Base-by-base conservation (phyloP, 2,113 vertebrate genomes). In the Serinus canaria region DNA sequence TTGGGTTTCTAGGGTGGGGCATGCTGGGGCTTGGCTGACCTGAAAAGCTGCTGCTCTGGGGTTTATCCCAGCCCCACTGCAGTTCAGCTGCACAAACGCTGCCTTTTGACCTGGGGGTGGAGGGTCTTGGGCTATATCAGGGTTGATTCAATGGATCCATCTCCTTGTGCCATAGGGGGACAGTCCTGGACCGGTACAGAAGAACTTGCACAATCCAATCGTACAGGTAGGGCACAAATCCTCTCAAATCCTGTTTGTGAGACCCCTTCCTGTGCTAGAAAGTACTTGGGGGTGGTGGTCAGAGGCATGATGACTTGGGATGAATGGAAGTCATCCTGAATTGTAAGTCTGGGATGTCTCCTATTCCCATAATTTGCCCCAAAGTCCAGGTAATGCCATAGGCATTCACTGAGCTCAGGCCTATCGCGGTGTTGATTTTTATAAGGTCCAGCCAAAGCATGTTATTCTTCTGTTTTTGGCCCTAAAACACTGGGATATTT, bases 151-250 rank as follows among this genome's bases (percentile, higher is more conserved):
- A 56, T 53, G 91, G n/a, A 55, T 88, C 41, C 20, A 0, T 96
- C 86, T 96, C n/a, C 60, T 97, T 91, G 85, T 96, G 68, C 89
- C 10, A 0, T 41, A 98, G 98, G 98, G 98, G 77, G 98, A 98
- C 95, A 98, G 98, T 97, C 98, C 98, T 72, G 98, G 98, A 95
- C 98, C 98, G 4, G 98, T 98, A 96, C 98, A 98, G 98, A 98
- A 98, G 98, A 98, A 97, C 97, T 97, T 98, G 95, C 98, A 98
- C 98, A 98, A 98, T 96, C 98, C 98, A 87, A 98, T 98, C 10
- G 98, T 98, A 98, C 98, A 98, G 98, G 98, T 98, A 97, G 52
- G 97, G 63, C 50, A 62, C 21, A 7, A 25, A 67, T 27, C 27
- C 37, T 59, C 33, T 69, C 25, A 21, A 33, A 53, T 11, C 41